phyloP scores from a whole-genome alignment of 2,113 vertebrate species.

The Siphamia tubifer region DNA sequence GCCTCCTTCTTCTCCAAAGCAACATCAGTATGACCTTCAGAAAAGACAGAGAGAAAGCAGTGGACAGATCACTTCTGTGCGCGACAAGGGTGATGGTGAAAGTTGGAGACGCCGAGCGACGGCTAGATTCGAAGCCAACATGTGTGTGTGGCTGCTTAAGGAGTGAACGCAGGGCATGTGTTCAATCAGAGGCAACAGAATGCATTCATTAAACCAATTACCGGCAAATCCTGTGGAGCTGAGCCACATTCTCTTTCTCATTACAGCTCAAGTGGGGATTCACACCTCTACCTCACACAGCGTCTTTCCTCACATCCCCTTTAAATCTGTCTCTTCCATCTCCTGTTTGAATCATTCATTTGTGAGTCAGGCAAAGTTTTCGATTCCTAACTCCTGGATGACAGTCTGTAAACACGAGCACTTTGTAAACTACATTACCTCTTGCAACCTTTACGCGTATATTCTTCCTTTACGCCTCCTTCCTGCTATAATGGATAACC shows the following conservation, averaged over 20 bases:
- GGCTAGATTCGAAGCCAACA: constrained; percentile 24
- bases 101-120: constrained; percentile 11
- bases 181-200: constrained; percentile 73
- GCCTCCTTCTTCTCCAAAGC: background rate
- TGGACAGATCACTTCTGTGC: background rate
- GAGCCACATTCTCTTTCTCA: constrained; percentile 60
- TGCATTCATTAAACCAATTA: constrained; percentile 77
- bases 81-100: constrained; percentile 5
- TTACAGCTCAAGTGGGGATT: constrained; percentile 53
- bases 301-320: constrained; percentile 1
- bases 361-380: background rate
- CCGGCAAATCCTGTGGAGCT: constrained; percentile 57
- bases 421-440: background rate
- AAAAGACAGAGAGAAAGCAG: background rate
- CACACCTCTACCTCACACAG: constrained; percentile 39
- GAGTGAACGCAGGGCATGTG: constrained; percentile 33
- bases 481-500: background rate
- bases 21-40: constrained; percentile 36
- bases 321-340: constrained; percentile 18
- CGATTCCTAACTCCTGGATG: background rate
- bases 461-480: background rate
- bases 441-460: background rate
- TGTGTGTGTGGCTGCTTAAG: constrained; percentile 38
- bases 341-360: constrained; percentile 4
- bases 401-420: background rate